Evolutionary conservation across 2,888 invertebrate species (phyloP).

Genomic region (Netelia melanura): DNA sequence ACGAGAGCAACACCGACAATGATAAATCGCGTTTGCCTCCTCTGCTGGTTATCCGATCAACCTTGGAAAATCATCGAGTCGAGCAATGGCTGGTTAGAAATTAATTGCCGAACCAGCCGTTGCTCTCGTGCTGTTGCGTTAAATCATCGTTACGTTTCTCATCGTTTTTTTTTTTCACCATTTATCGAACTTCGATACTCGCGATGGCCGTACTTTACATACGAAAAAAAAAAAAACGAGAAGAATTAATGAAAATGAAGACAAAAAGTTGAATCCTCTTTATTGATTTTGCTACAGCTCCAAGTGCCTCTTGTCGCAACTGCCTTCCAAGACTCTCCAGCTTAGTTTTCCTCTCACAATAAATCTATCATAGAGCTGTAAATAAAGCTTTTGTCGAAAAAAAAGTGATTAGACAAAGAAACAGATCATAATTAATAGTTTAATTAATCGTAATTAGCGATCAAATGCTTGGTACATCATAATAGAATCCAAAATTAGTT

Average conservation of each 20-base stretch:
- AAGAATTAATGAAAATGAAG: not conserved
- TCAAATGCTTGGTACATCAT: slow-evolving; percentile 37
- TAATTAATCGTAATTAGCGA: not conserved
- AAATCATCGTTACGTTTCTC: slow-evolving; percentile 1
- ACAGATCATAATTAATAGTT: not conserved
- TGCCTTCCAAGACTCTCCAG: slow-evolving; percentile 23
- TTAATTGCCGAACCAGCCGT: slow-evolving; percentile 52
- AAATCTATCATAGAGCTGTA: slow-evolving; percentile 21
- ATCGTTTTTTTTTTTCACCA: not conserved
- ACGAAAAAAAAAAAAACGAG: not conserved
- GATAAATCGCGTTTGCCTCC: slow-evolving; percentile 46
- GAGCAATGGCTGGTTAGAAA: slow-evolving; percentile 22
- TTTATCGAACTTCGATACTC: slow-evolving; percentile 29
- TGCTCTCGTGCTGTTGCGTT: slow-evolving; percentile 4
- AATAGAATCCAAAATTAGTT: slow-evolving; percentile 37
- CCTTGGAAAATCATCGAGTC: slow-evolving; percentile 55
- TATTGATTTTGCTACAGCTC: slow-evolving; percentile 53
- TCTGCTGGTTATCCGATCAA: slow-evolving; percentile 14
- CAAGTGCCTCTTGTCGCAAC: slow-evolving; percentile 57
- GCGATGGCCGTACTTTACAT: slow-evolving; percentile 33
- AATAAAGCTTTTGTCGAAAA: not conserved
- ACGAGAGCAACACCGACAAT: slow-evolving; percentile 45
- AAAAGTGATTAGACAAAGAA: not conserved
- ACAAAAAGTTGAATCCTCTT: slow-evolving; percentile 1
- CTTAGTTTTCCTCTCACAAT: slow-evolving; percentile 22